Conservation (phyloP, 1,140 invertebrate species). For the Portunus trituberculatus region DNA sequence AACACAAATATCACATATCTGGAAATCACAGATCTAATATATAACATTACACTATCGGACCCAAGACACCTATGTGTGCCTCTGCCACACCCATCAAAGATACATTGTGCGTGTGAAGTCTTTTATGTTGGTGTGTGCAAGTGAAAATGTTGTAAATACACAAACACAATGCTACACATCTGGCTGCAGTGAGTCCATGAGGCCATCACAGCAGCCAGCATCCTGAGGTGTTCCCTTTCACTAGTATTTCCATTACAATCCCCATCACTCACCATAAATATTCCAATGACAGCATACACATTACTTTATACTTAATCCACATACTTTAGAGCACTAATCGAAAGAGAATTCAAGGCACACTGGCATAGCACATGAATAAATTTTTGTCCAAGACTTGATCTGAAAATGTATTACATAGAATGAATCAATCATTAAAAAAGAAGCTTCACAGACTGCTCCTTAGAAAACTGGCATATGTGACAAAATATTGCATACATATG, state of each 20-base stretch:
- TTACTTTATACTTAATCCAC: neutral
- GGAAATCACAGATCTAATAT: neutral
- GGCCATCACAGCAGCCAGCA: neutral
- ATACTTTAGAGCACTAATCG: neutral
- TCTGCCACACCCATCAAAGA: neutral
- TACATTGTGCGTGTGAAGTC: neutral
- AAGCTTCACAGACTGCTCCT: neutral
- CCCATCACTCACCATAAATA: neutral
- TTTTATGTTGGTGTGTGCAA: neutral
- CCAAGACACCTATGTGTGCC: neutral
- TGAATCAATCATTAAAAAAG: neutral
- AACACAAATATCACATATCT: conserved; percentile 15
- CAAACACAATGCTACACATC: neutral
- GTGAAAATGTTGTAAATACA: neutral
- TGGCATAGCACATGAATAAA: neutral
- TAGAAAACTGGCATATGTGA: neutral
- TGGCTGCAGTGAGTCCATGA: neutral
- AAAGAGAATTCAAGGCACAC: neutral
- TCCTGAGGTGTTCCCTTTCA: neutral
- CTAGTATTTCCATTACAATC: neutral
- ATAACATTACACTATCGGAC: neutral
- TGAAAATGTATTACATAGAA: neutral
- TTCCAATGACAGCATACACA: neutral
- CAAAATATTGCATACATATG: neutral
- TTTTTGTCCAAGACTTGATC: neutral